Evolutionary conservation across 2,797 vertebrate species (phyloP).

Genomic region (Clarias platycephalus): DNA sequence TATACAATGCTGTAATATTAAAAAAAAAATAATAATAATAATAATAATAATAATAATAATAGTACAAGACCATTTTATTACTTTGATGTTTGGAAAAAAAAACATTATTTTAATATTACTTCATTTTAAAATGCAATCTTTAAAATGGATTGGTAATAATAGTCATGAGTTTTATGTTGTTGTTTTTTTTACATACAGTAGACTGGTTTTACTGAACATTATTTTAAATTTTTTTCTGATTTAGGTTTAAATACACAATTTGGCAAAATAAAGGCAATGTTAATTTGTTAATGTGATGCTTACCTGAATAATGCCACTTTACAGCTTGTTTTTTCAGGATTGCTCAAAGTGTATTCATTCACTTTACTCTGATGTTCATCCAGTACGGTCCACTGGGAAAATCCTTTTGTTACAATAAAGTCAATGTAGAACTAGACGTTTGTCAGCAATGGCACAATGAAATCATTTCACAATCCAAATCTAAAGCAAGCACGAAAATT

Average conservation of each 20-base stretch:
- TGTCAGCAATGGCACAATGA: not conserved
- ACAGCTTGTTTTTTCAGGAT: conserved; percentile 17
- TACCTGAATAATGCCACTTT: conserved; percentile 31
- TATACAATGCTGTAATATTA: too few relatives aligned
- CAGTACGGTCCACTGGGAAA: conserved; percentile 23
- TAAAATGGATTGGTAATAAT: not conserved
- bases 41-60: not conserved
- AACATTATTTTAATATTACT: not conserved
- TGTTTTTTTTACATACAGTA: too few relatives aligned
- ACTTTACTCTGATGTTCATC: conserved; percentile 39
- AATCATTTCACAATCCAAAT: conserved; percentile 15
- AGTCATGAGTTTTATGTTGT: not conserved
- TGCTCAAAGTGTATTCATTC: conserved; percentile 35
- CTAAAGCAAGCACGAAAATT: not conserved
- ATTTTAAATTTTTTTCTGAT: not conserved
- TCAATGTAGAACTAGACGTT: not conserved
- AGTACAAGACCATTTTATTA: not conserved
- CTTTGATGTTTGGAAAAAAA: not conserved
- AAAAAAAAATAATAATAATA: too few relatives aligned
- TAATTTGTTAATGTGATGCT: conserved; percentile 18
- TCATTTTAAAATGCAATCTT: not conserved
- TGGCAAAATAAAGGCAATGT: not conserved
- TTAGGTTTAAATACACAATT: not conserved
- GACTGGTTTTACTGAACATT: not conserved
- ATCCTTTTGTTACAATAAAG: conserved; percentile 32